Base-by-base conservation (phyloP, 2,113 vertebrate genomes). In the Thermophis baileyi region DNA sequence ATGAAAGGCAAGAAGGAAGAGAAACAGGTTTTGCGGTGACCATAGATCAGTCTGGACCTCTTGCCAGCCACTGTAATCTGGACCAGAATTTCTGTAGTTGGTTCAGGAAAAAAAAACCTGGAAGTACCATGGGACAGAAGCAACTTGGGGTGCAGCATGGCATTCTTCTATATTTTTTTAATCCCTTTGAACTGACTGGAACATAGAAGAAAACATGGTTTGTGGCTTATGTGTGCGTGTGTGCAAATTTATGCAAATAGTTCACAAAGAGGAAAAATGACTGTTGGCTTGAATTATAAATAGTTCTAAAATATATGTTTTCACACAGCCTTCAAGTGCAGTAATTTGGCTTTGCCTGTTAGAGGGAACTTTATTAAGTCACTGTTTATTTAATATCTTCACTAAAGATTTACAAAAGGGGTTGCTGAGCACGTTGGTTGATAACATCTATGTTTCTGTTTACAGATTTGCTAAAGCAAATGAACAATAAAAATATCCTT, bases 321-420 rank as follows among this genome's bases (percentile, higher is more conserved):
- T 89, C 14, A n/a, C 10, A 46, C 44, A 11, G 60, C 91, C 47
- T 87, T 88, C 35, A 40, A 22, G 20, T 8, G 14, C 22, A 51
- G 50, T 92, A 53, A 44, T 54, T 50, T 30, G 35, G 1, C 10
- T 30, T 46, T 8, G 25, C 16, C 50, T 54, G 18, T 74, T 47
- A n/a, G 7, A 89, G 3, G 3, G 14, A 0, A 16, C 81, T 47
- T 40, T 90, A 1, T 44, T 92, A 49, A 10, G 24, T 85, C 89
- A 90, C 47, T 85, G 81, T 24, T 57, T 57, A 86, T 90, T 89
- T 89, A 57, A 85, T 93, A 94, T 50, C 16, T 94, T 1, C 4
- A 87, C 92, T 92, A 93, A 92, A 6, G 57, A 1, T n/a, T 90
- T 57, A 85, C 93, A 94, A 92, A 87, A 51, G 91, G 87, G 46